Percentiles rank a stretch among this genome's conserved stretches.
Evolutionary conservation across 2,113 vertebrate species (phyloP).

Genomic region (Phrynosoma blainvillii): DNA sequence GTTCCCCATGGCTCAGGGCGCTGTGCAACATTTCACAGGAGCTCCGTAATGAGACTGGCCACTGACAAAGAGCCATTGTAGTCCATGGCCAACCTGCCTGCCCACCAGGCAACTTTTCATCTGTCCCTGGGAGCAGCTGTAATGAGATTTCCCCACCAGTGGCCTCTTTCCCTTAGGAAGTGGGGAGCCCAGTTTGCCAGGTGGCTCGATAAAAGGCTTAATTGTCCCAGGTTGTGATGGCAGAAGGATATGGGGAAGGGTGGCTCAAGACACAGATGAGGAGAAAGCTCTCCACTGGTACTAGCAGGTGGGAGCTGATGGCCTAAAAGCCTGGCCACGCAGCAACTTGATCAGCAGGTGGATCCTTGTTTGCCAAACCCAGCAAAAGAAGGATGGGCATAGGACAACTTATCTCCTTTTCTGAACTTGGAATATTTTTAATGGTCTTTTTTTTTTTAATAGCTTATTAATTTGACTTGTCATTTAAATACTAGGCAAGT

Average conservation of each 20-base stretch:
- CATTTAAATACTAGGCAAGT: too few relatives aligned
- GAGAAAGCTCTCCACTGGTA: neutral
- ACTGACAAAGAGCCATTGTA: constrained; percentile 34
- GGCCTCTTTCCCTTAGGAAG: constrained; percentile 12
- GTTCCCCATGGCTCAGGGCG: constrained; percentile 16
- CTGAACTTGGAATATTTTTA: neutral
- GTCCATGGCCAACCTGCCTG: neutral
- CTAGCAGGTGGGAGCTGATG: neutral
- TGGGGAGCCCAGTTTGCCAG: neutral
- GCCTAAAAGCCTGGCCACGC: neutral
- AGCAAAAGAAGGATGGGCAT: neutral
- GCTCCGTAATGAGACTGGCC: constrained; percentile 20
- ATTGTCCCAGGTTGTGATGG: neutral
- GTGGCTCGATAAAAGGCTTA: constrained; percentile 5
- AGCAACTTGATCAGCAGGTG: neutral
- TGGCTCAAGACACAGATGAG: neutral
- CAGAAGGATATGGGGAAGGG: neutral
- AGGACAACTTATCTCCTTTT: neutral
- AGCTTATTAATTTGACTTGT: neutral
- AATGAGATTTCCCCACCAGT: constrained; percentile 19
- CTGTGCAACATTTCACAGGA: constrained; percentile 23
- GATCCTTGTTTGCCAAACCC: neutral
- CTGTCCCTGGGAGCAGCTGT: constrained; percentile 23
- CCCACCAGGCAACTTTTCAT: constrained; percentile 30
- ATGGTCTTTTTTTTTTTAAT: neutral